phyloP scores from a whole-genome alignment of 2,797 vertebrate genomes.

The Sciaenops ocellatus region DNA sequence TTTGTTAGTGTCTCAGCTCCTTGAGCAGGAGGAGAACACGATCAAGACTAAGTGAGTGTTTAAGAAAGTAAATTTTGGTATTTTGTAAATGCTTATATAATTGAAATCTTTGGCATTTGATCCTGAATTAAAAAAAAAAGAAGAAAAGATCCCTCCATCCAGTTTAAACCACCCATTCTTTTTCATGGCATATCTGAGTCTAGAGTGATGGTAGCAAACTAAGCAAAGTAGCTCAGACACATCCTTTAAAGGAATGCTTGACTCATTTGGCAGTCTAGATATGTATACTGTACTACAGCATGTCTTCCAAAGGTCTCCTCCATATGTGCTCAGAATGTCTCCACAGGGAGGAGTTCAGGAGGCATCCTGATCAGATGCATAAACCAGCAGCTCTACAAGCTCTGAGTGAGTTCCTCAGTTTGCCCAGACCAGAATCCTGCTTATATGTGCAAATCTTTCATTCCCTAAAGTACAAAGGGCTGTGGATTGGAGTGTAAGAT shows the following conservation, averaged over 20 bases:
- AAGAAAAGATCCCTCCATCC: too few species aligned
- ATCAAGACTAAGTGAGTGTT: background rate
- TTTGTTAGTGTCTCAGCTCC: slow-evolving; percentile 28
- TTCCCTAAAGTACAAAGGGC: background rate
- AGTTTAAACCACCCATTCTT: background rate
- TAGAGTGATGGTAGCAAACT: background rate
- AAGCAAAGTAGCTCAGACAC: background rate
- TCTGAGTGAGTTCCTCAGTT: background rate
- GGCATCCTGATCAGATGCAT: background rate
- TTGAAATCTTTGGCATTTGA: background rate
- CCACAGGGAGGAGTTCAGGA: background rate
- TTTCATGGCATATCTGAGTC: background rate
- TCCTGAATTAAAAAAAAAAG: background rate
- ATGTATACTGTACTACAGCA: background rate
- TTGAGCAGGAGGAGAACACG: slow-evolving; percentile 8
- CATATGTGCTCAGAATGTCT: background rate
- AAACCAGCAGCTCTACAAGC: background rate
- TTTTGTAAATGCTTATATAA: background rate
- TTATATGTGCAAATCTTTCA: slow-evolving; percentile 1
- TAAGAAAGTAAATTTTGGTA: background rate
- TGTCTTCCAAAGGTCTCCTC: slow-evolving; percentile 1
- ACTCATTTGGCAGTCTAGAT: background rate
- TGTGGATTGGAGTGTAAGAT: background rate
- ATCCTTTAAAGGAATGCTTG: background rate
- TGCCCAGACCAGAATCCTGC: background rate